Conservation (phyloP, 2,888 invertebrate genomes). For the Micropterix aruncella region DNA sequence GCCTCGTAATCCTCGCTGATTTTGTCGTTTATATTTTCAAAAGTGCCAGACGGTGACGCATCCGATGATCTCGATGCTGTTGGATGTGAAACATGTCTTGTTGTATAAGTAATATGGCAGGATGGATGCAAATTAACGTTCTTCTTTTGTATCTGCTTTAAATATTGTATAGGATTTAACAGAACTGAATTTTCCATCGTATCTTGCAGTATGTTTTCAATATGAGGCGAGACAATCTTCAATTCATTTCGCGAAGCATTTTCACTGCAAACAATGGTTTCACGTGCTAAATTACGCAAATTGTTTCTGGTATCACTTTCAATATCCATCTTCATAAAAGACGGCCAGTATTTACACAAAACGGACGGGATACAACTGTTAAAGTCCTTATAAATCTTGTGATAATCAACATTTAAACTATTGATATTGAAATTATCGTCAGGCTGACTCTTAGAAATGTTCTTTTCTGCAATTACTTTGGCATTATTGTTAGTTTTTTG, state of each 20-base stretch:
- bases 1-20: neutral
- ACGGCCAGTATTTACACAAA: conserved; percentile 16
- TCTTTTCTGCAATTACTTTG: conserved; percentile 3
- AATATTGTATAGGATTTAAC: conserved; percentile 10
- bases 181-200: conserved; percentile 6
- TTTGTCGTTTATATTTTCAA: neutral
- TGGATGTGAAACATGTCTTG: neutral
- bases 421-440: neutral
- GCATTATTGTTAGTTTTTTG: conserved; percentile 5
- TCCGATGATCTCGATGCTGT: neutral
- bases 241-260: too few relatives aligned
- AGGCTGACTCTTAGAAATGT: neutral
- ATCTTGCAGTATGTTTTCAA: too few relatives aligned
- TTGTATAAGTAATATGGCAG: neutral
- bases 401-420: conserved; percentile 9
- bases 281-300: conserved; percentile 17
- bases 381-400: conserved; percentile 20
- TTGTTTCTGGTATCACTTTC: conserved; percentile 16
- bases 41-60: neutral
- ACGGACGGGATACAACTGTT: conserved; percentile 20
- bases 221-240: too few relatives aligned
- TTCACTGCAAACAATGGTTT: too few relatives aligned
- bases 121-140: neutral
- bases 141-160: conserved; percentile 6
- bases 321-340: conserved; percentile 17